Evolutionary conservation across 2,888 invertebrate species (phyloP).

Genomic region (Eumacrocentrus americanus): DNA sequence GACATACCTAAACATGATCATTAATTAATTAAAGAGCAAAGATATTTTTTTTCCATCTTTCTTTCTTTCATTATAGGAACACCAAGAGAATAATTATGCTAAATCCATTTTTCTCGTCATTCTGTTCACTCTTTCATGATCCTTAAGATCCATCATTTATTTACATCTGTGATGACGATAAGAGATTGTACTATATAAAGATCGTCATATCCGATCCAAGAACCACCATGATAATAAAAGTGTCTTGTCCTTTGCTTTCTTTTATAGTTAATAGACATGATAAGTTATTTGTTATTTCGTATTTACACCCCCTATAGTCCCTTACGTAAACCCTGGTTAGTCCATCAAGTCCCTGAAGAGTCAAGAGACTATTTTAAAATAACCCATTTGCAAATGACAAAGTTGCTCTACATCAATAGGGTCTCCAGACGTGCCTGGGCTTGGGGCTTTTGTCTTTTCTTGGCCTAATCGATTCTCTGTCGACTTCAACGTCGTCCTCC

Average conservation of each 20-base stretch:
- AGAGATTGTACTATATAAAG: conserved; percentile 21
- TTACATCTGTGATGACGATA: conserved; percentile 24
- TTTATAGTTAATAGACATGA: conserved; percentile 2
- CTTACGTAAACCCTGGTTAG: conserved; percentile 60
- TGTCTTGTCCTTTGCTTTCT: not conserved
- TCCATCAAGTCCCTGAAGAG: conserved; percentile 54
- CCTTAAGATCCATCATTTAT: conserved; percentile 10
- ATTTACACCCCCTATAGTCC: conserved; percentile 28
- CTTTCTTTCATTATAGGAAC: conserved; percentile 21
- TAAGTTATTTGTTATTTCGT: not conserved
- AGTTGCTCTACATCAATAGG: conserved; percentile 46
- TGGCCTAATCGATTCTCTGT: conserved; percentile 48
- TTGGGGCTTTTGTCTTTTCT: conserved; percentile 56
- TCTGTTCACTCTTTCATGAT: not conserved
- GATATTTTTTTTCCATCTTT: conserved; percentile 19
- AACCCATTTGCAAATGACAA: too few species aligned
- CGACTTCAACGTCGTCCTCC: conserved; percentile 52
- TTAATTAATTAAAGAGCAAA: conserved; percentile 9
- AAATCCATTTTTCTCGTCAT: not conserved
- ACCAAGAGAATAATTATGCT: conserved; percentile 24
- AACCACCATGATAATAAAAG: not conserved
- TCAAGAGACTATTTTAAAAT: conserved; percentile 4
- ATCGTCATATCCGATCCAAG: not conserved
- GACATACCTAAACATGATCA: conserved; percentile 49
- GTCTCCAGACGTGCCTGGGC: conserved; percentile 59